Base-by-base conservation (phyloP, 2,888 invertebrate genomes). In the Leptothorax acervorum region DNA sequence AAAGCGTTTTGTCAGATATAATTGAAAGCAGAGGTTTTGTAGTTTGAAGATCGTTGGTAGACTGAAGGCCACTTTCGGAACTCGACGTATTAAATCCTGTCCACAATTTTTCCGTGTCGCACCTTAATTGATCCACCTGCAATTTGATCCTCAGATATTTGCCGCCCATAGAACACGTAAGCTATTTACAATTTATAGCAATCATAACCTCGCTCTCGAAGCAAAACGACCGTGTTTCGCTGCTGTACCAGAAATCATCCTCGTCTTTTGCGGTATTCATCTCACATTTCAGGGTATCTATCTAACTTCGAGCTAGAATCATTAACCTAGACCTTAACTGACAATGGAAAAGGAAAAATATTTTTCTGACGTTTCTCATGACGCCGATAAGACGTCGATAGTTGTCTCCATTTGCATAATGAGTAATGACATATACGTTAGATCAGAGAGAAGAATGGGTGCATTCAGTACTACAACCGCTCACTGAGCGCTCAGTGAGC, bases 181-280 rank as follows among this genome's bases (percentile, higher is more conserved):
- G 31, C 31, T 42, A 66, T 23, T 11, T 66, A 57, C 51, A 82
- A n/a, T 63, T 11, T 35, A 53, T 62, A 8, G 8, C 18, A 35
- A 84, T 81, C n/a, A 84, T 95, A 93, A 96, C 97, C 91, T 97
- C 97, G 85, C 97, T 97, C 89, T 98, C 98, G 93, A 98, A 98
- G 93, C 96, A 97, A 90, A 98, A 97, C 0, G 97, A 97, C 88
- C 96, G 96, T 18, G 97, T 97, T 91, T 96, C 96, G 90, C 96
- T 97, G 57, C 96, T 96, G 93, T 97, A 97, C 98, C 98, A 98
- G 95, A 97, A 98, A 90, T 97, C 97, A 85, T 97, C 97, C 73
- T 97, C 96, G 85, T 97, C 96, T 92, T 94, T 94, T 3, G 89
- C 74, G 31, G 90, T 84, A 45, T 88, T 89, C 94, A 93, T 93